phyloP scores from a whole-genome alignment of 2,797 vertebrate species.

The Morelia viridis region DNA sequence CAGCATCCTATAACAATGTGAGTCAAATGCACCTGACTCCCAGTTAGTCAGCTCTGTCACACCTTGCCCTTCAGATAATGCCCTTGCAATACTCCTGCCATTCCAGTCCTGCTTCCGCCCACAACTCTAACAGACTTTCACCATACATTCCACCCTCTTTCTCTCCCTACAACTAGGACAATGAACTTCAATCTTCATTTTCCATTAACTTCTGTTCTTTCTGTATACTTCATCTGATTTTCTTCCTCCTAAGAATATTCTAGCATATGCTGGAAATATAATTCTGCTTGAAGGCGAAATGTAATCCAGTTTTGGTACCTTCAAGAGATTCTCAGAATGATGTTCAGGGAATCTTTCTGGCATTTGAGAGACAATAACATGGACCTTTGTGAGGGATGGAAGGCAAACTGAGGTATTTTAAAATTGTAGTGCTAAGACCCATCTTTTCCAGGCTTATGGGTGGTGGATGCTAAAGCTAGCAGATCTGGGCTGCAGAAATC shows the following conservation, averaged over 20 bases:
- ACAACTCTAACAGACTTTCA: constrained; percentile 15
- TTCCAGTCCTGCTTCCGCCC: constrained; percentile 13
- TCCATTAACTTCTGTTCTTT: not conserved
- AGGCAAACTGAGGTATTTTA: not conserved
- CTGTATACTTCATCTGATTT: constrained; percentile 4
- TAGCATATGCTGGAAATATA: not conserved
- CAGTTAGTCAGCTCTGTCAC: constrained; percentile 17
- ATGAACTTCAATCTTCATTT: not conserved
- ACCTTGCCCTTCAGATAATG: not conserved
- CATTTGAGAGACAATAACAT: not conserved
- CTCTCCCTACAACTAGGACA: not conserved
- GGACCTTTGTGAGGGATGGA: not conserved
- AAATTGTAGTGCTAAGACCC: not conserved
- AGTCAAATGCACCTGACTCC: not conserved
- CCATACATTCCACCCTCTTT: not conserved
- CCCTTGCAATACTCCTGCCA: constrained; percentile 16
- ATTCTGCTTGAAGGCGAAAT: not conserved
- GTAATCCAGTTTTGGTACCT: not conserved
- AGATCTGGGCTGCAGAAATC: not conserved
- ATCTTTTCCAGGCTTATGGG: not conserved
- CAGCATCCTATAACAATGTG: not conserved
- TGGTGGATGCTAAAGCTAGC: not conserved
- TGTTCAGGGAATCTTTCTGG: not conserved
- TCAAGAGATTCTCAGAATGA: not conserved
- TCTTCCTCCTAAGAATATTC: not conserved